Evolutionary conservation across 1,140 invertebrate genomes (phyloP).

Genomic region (Myzus persicae): DNA sequence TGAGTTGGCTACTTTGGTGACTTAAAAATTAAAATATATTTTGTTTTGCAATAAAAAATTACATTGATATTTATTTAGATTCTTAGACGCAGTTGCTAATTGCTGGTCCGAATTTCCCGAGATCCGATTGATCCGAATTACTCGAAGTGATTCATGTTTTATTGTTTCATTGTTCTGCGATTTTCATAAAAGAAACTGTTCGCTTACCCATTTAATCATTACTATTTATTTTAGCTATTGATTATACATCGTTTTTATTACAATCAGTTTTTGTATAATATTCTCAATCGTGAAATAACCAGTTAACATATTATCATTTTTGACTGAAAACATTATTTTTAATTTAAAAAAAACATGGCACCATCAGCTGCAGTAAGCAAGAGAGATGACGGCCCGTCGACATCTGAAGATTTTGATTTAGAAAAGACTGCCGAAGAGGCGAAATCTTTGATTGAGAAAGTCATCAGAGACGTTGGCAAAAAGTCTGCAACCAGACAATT

Average conservation of each 20-base stretch:
- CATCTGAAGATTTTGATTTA: conserved; percentile 61
- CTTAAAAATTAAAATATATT: not conserved
- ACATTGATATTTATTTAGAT: not conserved
- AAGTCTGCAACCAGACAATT: conserved; percentile 87
- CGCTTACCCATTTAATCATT: too few species aligned
- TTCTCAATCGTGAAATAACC: not conserved
- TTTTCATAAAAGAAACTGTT: too few species aligned
- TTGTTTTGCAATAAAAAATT: not conserved
- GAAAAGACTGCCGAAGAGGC: conserved; percentile 72
- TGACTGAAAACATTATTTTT: not conserved
- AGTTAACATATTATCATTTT: too few species aligned
- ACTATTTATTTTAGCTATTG: too few species aligned
- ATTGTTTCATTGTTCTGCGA: too few species aligned
- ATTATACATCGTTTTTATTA: too few species aligned
- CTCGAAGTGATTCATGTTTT: too few species aligned
- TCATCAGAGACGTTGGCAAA: conserved; percentile 80
- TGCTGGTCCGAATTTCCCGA: not conserved
- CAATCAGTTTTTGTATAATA: not conserved
- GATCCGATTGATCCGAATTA: not conserved
- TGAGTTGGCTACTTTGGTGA: not conserved
- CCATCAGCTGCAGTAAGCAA: not conserved
- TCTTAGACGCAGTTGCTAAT: too few species aligned
- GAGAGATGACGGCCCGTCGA: not conserved
- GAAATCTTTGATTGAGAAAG: conserved; percentile 75
- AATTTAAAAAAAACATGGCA: not conserved